Percentiles rank a stretch among this genome's conserved stretches.
Conservation (phyloP, 2,113 vertebrate species). For the Pardalotus punctatus region DNA sequence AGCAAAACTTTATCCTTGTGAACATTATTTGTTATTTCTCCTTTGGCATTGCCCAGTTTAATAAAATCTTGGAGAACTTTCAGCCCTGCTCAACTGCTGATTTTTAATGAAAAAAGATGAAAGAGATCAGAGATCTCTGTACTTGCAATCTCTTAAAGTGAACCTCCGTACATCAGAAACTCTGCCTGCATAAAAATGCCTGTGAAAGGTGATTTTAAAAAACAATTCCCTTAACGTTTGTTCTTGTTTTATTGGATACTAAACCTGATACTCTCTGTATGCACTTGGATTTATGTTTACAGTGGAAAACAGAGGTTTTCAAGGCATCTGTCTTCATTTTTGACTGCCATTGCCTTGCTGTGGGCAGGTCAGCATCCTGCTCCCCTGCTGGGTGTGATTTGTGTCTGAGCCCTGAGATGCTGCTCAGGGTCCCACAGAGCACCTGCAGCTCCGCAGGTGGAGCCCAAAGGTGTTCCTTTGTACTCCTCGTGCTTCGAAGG, state of each 20-base stretch:
- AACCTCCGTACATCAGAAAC: neutral
- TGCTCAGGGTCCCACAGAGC: rapidly evolving
- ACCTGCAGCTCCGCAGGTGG: neutral
- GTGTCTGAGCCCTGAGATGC: neutral
- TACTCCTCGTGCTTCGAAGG: neutral
- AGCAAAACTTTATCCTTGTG: neutral
- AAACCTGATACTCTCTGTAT: neutral
- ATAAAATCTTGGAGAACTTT: slow-evolving; percentile 33
- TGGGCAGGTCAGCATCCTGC: neutral
- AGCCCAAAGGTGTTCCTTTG: neutral
- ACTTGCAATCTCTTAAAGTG: neutral
- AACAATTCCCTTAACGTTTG: neutral
- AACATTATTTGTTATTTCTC: slow-evolving; percentile 21
- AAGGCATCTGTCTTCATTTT: neutral
- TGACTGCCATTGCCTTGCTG: neutral
- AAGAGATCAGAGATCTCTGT: slow-evolving; percentile 4
- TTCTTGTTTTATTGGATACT: neutral
- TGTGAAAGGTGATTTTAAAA: neutral
- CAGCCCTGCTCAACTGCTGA: neutral
- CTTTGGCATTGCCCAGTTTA: slow-evolving; percentile 2
- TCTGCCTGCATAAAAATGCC: neutral
- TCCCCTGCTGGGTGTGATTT: rapidly evolving
- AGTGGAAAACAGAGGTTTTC: neutral
- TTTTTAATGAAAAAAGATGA: slow-evolving; percentile 57
- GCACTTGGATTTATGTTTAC: neutral